Evolutionary conservation across 2,888 invertebrate genomes (phyloP).

Genomic region (Agrochola macilenta): DNA sequence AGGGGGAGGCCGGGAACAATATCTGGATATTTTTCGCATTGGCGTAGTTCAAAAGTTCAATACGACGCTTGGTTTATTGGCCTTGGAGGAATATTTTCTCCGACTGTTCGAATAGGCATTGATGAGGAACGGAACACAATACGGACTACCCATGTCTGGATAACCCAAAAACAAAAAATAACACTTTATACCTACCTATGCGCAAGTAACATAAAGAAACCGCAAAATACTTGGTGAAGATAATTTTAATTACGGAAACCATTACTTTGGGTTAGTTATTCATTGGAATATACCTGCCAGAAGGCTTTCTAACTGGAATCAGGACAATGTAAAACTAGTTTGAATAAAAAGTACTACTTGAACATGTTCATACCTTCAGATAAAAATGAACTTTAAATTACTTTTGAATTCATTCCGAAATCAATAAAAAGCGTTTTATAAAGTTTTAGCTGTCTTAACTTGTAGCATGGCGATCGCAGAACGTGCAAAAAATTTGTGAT

Average conservation of each 20-base stretch:
- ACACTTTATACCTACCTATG: background rate
- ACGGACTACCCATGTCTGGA: background rate
- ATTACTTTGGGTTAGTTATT: slow-evolving; percentile 2
- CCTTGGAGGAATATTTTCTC: slow-evolving; percentile 31
- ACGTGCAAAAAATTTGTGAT: background rate
- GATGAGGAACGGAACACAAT: slow-evolving; percentile 6
- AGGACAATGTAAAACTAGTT: slow-evolving; percentile 5
- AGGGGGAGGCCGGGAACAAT: slow-evolving; percentile 25
- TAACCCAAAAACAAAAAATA: background rate
- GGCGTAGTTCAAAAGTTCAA: slow-evolving; percentile 36
- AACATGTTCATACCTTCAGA: background rate
- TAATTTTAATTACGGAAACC: background rate
- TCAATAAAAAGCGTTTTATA: background rate
- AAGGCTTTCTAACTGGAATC: background rate
- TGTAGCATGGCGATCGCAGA: background rate
- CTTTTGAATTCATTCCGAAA: background rate
- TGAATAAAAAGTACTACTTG: background rate
- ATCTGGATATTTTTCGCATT: slow-evolving; percentile 47
- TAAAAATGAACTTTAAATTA: background rate
- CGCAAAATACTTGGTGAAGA: background rate
- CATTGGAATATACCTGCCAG: background rate
- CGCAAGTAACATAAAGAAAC: background rate
- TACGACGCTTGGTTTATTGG: slow-evolving; percentile 29
- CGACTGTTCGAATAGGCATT: slow-evolving; percentile 19
- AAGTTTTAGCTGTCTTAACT: background rate